Base-by-base conservation (phyloP, 2,888 invertebrate genomes). In the Hydroisotoma schaefferi region DNA sequence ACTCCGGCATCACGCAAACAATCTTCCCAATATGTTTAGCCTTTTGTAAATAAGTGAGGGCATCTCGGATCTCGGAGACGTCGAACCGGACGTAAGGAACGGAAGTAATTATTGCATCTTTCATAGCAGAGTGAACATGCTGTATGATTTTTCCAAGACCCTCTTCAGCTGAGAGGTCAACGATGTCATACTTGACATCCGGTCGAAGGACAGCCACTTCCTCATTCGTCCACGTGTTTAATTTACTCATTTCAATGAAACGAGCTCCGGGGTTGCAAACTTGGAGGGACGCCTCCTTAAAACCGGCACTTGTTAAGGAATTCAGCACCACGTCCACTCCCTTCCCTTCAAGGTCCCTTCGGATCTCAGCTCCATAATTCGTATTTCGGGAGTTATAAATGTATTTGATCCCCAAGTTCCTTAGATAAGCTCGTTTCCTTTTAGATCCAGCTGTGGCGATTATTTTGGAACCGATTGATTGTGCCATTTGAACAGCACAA, bases 211-310 rank as follows among this genome's bases (percentile, higher is more conserved):
- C 28, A 18, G 20, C 43, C n/a, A 63, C 55, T 43, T 63, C 63
- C 25, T 63, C 59, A 1, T 28, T 8, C 2, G 29, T 27, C 63
- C 63, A 63, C 38, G 56, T 54, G 23, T 29, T 46, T 3, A 63
- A 51, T 20, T 63, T 63, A n/a, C 59, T 55, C 55, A 63, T 63
- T 57, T 63, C 63, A 2, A 63, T 46, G 33, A 63, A 63, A 12
- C 53, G 25, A 2, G 53, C 63, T 2, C 48, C 57, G 3, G 18
- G 10, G 2, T 56, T 40, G 27, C 53, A 57, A 12, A 49, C 54
- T 3, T 38, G 20, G 5, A 63, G 37, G 1, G 63, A 46, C 1
- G 63, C 57, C 44, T 63, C 63, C 25, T 63, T 63, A 33, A 63
- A 63, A 2, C 57, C 57, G 37, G 53, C 29, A n/a, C 59, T 47